Base-by-base conservation (phyloP, 1,140 invertebrate species). In the Sesamia nonagrioides region DNA sequence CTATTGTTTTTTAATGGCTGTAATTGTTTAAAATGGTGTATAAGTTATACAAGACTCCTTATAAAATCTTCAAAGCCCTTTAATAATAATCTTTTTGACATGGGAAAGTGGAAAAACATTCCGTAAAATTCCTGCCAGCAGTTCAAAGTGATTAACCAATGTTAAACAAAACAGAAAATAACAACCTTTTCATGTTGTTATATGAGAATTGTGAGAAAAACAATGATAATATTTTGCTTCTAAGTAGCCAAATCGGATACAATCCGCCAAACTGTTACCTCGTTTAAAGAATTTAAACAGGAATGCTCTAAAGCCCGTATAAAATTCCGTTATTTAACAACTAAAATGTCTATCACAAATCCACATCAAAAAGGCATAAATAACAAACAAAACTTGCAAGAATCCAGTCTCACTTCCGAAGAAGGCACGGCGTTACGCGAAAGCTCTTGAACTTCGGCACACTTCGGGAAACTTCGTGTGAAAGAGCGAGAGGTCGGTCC, bases 371-470 rank as follows among this genome's bases (percentile, higher is more conserved):
- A 33, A 60, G 9, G 50, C 52, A 76, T 79, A 80, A 81, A 75
- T 71, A 79, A 78, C 33, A 61, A 75, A 61, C 56, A 76, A 76
- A 84, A 86, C 81, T 68, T 61, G 83, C 79, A 85, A 84, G 89
- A 90, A 89, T 90, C 86, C 87, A 75, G 86, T 88, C 85, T 77
- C 63, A 88, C 85, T 89, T 87, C 88, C 87, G 88, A 89, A 91
- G 88, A 90, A 86, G 84, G 83, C 75, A 78, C 73, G 58, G 74
- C 42, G 78, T 52, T 79, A 81, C 76, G 81, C 76, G 75, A 81
- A 84, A 81, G 77, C 77, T 81, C 50, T 79, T 54, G 73, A 73
- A 76, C 73, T 81, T 86, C 88, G 89, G 72, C 77, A 17, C 58
- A 75, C 58, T 63, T 75, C 73, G 73, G 37, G 5, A 5, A 37